These are phyloP conservation scores for Zaprionus taronus DNA, from an alignment of 1,140 invertebrate genomes.

Conservation along the genomic window DNA sequence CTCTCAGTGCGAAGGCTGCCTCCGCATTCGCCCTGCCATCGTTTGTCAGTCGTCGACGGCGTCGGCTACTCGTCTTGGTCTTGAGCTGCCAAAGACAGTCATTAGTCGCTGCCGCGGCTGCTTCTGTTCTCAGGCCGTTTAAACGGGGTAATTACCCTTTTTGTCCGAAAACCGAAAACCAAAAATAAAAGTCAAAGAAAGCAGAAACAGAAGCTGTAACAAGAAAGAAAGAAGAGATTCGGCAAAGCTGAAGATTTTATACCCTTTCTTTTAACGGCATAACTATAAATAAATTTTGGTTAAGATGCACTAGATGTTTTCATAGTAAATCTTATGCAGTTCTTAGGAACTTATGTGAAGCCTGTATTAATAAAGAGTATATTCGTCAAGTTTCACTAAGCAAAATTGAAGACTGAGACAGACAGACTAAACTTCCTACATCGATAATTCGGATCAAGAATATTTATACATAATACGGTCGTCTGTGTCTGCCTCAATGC, in stretches of 20 bases:
- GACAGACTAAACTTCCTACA: too few species aligned
- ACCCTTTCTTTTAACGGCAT: background rate
- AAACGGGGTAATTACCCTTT: conserved; percentile 77
- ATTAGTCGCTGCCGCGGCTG: conserved; percentile 56
- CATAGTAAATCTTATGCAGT: too few species aligned
- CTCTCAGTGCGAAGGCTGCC: background rate
- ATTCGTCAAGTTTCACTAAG: too few species aligned
- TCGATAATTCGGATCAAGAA: too few species aligned
- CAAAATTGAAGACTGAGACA: too few species aligned
- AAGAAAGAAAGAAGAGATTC: background rate
- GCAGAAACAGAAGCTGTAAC: background rate
- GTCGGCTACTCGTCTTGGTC: conserved; percentile 66
- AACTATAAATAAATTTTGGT: too few species aligned
- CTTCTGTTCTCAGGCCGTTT: conserved; percentile 68
- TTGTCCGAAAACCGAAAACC: conserved; percentile 10
- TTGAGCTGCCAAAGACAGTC: conserved; percentile 71
- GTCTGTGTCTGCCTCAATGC: too few species aligned
- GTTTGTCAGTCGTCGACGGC: conserved; percentile 44
- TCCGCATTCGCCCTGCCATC: conserved; percentile 48
- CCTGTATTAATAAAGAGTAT: too few species aligned
- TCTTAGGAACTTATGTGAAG: too few species aligned
- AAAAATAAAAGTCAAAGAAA: background rate
- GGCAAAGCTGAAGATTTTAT: background rate
- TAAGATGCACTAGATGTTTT: too few species aligned
- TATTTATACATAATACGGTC: too few species aligned